Conservation (phyloP, 2,888 invertebrate genomes). For the Anoplius nigerrimus region DNA sequence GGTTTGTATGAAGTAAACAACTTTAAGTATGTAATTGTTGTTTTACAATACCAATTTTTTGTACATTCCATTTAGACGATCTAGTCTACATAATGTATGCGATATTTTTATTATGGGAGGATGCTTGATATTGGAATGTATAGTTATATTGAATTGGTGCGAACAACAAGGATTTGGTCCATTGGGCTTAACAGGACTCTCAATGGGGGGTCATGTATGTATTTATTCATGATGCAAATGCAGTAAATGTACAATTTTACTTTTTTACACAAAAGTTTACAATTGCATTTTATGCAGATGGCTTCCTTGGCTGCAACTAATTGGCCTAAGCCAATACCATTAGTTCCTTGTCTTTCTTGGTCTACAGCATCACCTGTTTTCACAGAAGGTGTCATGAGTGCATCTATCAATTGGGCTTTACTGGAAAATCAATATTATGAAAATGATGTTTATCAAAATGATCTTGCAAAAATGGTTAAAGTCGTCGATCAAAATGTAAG, state of each 20-base stretch:
- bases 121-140: conserved; percentile 93
- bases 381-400: conserved; percentile 96
- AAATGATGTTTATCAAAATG: conserved; percentile 87
- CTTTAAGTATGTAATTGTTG: not conserved
- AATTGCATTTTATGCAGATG: conserved; percentile 82
- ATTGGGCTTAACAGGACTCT: conserved; percentile 94
- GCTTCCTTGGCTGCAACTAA: conserved; percentile 97
- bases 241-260: conserved; percentile 4
- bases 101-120: conserved; percentile 99
- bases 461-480: conserved; percentile 91
- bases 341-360: conserved; percentile 98
- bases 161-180: conserved; percentile 94
- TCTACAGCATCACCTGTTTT: conserved; percentile 97
- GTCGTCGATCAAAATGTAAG: conserved; percentile 83
- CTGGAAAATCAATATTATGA: conserved; percentile 91
- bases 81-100: conserved; percentile 94
- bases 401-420: conserved; percentile 95
- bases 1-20: conserved; percentile 45
- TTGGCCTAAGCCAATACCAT: conserved; percentile 94
- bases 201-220: conserved; percentile 98
- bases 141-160: conserved; percentile 96
- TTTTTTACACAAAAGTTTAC: conserved; percentile 17
- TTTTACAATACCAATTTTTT: conserved; percentile 22
- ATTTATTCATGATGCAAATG: not conserved
- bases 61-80: conserved; percentile 80